Conservation (phyloP, 2,113 vertebrate genomes). For the Triplophysa siluroides region DNA sequence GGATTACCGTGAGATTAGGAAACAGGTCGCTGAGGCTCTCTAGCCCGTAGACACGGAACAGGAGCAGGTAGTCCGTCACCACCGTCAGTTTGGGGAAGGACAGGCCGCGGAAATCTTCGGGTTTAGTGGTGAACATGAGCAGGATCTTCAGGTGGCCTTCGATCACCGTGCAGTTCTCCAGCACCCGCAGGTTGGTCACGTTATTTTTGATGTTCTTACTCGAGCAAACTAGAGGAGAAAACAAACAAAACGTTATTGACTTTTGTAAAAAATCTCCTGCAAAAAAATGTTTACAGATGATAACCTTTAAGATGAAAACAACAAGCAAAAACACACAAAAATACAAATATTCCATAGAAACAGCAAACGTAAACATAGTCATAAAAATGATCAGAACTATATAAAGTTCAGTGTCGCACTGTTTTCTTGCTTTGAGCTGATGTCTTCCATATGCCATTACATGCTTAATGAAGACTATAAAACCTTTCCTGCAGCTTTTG, state of each 20-base stretch:
- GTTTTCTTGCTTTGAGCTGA: slow-evolving; percentile 33
- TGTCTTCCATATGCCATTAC: slow-evolving; percentile 54
- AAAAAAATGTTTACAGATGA: not conserved
- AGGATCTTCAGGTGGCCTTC: slow-evolving; percentile 95
- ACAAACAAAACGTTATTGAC: not conserved
- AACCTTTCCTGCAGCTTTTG: slow-evolving; percentile 50
- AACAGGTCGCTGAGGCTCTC: slow-evolving; percentile 92
- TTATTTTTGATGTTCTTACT: slow-evolving; percentile 96
- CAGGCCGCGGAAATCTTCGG: slow-evolving; percentile 88
- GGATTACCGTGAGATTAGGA: slow-evolving; percentile 93
- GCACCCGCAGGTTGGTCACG: slow-evolving; percentile 78
- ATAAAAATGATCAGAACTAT: slow-evolving; percentile 3
- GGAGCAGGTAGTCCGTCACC: slow-evolving; percentile 92
- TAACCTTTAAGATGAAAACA: not conserved
- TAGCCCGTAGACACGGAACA: slow-evolving; percentile 92
- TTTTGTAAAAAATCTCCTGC: not conserved
- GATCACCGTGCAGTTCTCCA: slow-evolving; percentile 94
- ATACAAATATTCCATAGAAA: slow-evolving; percentile 5
- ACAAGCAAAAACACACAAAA: not conserved
- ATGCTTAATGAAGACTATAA: slow-evolving; percentile 51
- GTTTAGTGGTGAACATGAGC: slow-evolving; percentile 90
- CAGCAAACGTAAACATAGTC: not conserved
- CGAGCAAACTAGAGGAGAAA: slow-evolving; percentile 78
- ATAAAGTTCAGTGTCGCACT: slow-evolving; percentile 36
- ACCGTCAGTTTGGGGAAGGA: slow-evolving; percentile 88